A percentile compares a stretch with the other conserved stretches of the same genome.
phyloP scores from a whole-genome alignment of 2,113 vertebrate genomes.

The Sebastes schlegelii region DNA sequence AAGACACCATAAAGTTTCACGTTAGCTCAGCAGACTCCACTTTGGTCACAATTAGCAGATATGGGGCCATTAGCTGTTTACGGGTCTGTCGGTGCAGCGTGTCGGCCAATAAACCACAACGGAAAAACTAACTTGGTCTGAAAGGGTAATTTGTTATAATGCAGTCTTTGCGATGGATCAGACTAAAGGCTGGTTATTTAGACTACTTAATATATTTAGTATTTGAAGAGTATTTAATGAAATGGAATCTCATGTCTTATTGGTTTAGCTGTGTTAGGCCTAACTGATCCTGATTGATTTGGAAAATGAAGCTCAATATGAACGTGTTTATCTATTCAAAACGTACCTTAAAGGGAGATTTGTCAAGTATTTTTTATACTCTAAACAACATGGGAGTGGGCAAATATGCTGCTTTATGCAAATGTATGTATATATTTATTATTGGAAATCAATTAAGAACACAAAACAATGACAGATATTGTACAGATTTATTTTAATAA shows the following conservation, averaged over 20 bases:
- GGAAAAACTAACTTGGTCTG: conserved; percentile 47
- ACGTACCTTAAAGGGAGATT: no score
- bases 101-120: conserved; percentile 40
- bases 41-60: conserved; percentile 46
- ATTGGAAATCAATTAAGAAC: no score
- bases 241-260: neutral
- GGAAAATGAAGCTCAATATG: neutral
- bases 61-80: conserved; percentile 54
- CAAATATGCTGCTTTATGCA: no score
- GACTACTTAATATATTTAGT: neutral
- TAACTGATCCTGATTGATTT: neutral
- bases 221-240: neutral
- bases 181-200: no score
- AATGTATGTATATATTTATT: no score
- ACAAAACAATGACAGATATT: no score
- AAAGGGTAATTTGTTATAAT: conserved; percentile 20
- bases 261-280: neutral
- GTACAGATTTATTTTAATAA: no score
- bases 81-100: conserved; percentile 24
- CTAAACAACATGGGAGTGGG: no score
- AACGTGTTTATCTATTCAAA: no score
- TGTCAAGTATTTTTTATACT: no score
- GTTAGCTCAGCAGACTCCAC: conserved; percentile 38
- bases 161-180: neutral
- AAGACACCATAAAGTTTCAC: conserved; percentile 4